A percentile compares a stretch with the other conserved stretches of the same genome.
These are phyloP conservation scores for Drosophila mayaguana DNA, from an alignment of 2,888 invertebrate species.

Conservation along the genomic window DNA sequence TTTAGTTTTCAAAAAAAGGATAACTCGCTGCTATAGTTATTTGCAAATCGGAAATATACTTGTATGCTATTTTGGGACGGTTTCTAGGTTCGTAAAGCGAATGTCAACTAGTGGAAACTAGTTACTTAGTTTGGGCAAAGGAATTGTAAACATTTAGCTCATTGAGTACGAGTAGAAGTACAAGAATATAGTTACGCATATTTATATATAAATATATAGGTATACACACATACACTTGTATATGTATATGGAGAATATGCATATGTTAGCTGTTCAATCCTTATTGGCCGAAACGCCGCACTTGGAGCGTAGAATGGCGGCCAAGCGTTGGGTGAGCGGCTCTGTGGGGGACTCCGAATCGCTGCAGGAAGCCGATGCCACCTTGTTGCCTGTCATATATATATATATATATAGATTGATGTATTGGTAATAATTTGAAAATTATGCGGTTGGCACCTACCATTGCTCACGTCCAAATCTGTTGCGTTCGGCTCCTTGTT, in stretches of 20 bases:
- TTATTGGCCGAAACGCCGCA: constrained; percentile 80
- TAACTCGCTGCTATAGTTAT: constrained; percentile 40
- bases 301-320: constrained; percentile 84
- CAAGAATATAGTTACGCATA: constrained; percentile 65
- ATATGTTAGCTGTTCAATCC: constrained; percentile 43
- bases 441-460: constrained; percentile 50
- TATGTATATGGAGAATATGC: constrained; percentile 17
- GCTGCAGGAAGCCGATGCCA: constrained; percentile 84
- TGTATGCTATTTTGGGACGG: constrained; percentile 73
- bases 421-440: neutral
- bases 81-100: constrained; percentile 80
- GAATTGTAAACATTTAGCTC: constrained; percentile 47
- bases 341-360: constrained; percentile 85
- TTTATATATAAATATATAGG: constrained; percentile 22
- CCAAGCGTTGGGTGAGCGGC: constrained; percentile 84
- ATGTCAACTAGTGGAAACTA: constrained; percentile 65
- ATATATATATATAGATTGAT: neutral
- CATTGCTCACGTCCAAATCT: constrained; percentile 84
- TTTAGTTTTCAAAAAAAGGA: constrained; percentile 30
- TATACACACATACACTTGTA: constrained; percentile 8
- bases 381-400: constrained; percentile 80
- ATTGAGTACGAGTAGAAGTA: constrained; percentile 62
- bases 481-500: constrained; percentile 71
- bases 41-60: constrained; percentile 45
- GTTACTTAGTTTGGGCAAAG: constrained; percentile 64